These are phyloP conservation scores for Caenorhabditis sulstoni DNA, from an alignment of 2,888 invertebrate species.

Conservation along the genomic window DNA sequence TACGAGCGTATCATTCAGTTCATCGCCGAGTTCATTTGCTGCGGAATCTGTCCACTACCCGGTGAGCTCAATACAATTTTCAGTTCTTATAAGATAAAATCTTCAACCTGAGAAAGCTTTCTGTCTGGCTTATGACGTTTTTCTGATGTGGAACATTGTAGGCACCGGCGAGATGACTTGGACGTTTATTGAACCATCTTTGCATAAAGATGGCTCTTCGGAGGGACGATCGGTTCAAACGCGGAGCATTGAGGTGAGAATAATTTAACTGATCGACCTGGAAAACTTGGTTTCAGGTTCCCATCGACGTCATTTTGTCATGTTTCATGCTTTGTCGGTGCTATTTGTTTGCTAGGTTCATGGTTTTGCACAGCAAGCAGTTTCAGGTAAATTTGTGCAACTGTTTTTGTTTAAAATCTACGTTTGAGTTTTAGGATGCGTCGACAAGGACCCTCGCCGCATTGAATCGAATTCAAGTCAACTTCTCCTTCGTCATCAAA, in stretches of 20 bases:
- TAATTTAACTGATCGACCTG: no score
- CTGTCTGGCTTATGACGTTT: not conserved
- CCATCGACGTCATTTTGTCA: conserved; percentile 96
- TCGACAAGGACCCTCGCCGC: conserved; percentile 87
- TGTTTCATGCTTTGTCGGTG: conserved; percentile 98
- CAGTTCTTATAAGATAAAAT: not conserved
- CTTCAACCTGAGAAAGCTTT: no score
- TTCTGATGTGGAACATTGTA: conserved; percentile 20
- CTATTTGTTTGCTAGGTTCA: conserved; percentile 98
- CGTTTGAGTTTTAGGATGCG: conserved; percentile 85
- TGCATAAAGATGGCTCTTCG: conserved; percentile 42
- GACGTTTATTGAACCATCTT: conserved; percentile 66
- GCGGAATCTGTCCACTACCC: conserved; percentile 87
- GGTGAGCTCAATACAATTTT: conserved; percentile 29
- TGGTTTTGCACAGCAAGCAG: conserved; percentile 98
- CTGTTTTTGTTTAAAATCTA: not conserved
- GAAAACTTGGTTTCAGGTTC: no score
- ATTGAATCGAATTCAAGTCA: conserved; percentile 88
- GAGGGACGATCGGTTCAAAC: conserved; percentile 31
- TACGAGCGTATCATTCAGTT: conserved; percentile 90
- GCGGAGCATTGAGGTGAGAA: conserved; percentile 26
- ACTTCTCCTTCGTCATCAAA: conserved; percentile 94
- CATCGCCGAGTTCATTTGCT: conserved; percentile 91
- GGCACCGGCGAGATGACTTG: conserved; percentile 65
- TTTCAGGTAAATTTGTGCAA: conserved; percentile 85